Conservation (phyloP, 2,888 invertebrate genomes). For the Diloba caeruleocephala region DNA sequence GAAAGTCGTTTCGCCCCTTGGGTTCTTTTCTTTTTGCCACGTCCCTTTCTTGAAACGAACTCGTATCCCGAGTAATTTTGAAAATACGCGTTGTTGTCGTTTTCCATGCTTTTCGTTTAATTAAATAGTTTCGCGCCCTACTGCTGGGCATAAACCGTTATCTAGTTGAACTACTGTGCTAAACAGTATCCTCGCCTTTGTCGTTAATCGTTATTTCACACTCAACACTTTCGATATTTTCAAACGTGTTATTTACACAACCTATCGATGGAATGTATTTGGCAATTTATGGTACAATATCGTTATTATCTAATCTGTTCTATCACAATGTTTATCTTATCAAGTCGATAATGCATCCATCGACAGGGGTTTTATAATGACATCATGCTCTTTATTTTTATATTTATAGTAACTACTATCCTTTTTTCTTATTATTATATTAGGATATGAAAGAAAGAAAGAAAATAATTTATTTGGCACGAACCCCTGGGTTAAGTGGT, state of each 20-base stretch:
- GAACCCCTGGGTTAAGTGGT: too few relatives aligned
- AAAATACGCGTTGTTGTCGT: slow-evolving; percentile 10
- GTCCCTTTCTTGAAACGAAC: slow-evolving; percentile 30
- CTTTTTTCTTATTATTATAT: too few relatives aligned
- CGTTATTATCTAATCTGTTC: slow-evolving; percentile 28
- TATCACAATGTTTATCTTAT: slow-evolving; percentile 53
- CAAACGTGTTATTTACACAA: slow-evolving; percentile 22
- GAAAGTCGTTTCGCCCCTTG: slow-evolving; percentile 10
- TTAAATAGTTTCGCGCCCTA: not conserved
- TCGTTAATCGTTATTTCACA: not conserved
- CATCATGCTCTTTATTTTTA: slow-evolving; percentile 35
- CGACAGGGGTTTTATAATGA: slow-evolving; percentile 43
- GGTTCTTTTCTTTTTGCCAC: slow-evolving; percentile 40
- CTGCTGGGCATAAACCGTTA: not conserved
- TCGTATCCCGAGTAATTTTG: slow-evolving; percentile 31
- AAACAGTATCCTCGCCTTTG: not conserved
- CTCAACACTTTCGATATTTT: slow-evolving; percentile 3
- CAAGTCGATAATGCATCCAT: slow-evolving; percentile 43
- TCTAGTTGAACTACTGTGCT: too few relatives aligned
- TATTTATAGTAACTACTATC: not conserved
- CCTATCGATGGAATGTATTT: slow-evolving; percentile 24
- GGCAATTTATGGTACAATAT: slow-evolving; percentile 34
- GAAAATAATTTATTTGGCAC: too few relatives aligned
- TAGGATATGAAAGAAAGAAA: too few relatives aligned
- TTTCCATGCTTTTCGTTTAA: slow-evolving; percentile 27